Base-by-base conservation (phyloP, 2,113 vertebrate species). In the Jaculus jaculus region DNA sequence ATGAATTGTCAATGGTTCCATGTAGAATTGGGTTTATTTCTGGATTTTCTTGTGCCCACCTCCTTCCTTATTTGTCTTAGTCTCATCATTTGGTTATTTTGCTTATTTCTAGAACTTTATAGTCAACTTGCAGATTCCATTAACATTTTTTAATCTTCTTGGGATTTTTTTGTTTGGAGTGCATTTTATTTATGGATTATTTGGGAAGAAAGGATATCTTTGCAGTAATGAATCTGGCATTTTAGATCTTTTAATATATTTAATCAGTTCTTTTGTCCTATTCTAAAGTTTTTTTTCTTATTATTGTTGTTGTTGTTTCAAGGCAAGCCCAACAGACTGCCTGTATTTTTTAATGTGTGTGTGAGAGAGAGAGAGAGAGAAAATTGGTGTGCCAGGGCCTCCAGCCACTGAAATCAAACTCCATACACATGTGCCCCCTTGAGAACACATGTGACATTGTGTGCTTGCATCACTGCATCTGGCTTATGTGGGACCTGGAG, bases 141-240 rank as follows among this genome's bases (percentile, higher is more conserved):
- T 63, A 60, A 75, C 86, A 65, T 60, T 91, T 60, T 60, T 34
- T 54, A 51, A 54, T 90, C 32, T 63, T 82, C 54, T 65, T 69
- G 39, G 24, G 23, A 30, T 61, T 4, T 66, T 87, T 95, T 81
- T 92, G 6, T 93, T 92, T 86, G 54, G n/a, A 69, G 88, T 92
- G 21, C 32, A 37, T 88, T 83, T 93, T 69, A 17, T 79, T 80
- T 91, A 39, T 61, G 5, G 37, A 63, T 91, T 75, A 75, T 68
- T 71, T 85, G n/a, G 28, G 65, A 23, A 90, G 42, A 93, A 32
- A 42, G 42, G 30, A 60, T 28, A 21, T n/a, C n/a, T 94, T 82
- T 51, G n/a, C 34, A 69, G 5, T 81, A 84, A 24, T n/a, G 30
- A 71, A 4, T 69, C 58, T 82, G 23, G 21, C 34, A 54, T 77